phyloP scores from a whole-genome alignment of 2,797 vertebrate species.

The Pseudomugil tenellus region DNA sequence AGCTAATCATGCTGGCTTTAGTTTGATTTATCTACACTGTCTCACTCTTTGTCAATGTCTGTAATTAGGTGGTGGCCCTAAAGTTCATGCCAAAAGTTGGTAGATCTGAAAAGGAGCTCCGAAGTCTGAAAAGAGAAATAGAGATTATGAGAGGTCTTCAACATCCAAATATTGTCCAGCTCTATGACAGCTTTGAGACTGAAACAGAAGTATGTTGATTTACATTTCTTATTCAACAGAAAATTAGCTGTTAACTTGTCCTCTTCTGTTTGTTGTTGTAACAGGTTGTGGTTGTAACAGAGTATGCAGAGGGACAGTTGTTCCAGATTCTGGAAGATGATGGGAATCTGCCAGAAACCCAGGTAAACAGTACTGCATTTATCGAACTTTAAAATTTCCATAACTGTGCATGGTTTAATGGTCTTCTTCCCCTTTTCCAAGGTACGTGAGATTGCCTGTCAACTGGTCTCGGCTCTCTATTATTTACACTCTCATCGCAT shows the following conservation, averaged over 20 bases:
- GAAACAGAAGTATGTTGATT: conserved; percentile 86
- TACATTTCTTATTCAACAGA: not conserved
- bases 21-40: not conserved
- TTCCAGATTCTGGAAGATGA: conserved; percentile 97
- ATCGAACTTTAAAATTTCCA: not conserved
- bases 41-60: not conserved
- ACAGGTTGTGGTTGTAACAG: conserved; percentile 96
- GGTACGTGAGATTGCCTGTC: conserved; percentile 92
- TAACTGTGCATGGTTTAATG: not conserved
- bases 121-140: conserved; percentile 90
- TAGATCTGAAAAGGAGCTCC: conserved; percentile 93
- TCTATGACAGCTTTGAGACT: conserved; percentile 96
- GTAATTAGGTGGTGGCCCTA: conserved; percentile 90
- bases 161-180: conserved; percentile 94
- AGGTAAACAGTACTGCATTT: conserved; percentile 75
- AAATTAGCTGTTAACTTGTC: not conserved
- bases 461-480: conserved; percentile 94
- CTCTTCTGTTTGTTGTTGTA: not conserved
- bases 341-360: conserved; percentile 89
- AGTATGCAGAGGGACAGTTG: conserved; percentile 95
- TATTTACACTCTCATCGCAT: conserved; percentile 98
- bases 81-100: conserved; percentile 96
- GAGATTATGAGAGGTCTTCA: conserved; percentile 92
- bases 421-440: conserved; percentile 49
- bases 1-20: not conserved